Conservation (phyloP, 92 coral and sea anemone species). For the Parazoanthus atlanticus region DNA sequence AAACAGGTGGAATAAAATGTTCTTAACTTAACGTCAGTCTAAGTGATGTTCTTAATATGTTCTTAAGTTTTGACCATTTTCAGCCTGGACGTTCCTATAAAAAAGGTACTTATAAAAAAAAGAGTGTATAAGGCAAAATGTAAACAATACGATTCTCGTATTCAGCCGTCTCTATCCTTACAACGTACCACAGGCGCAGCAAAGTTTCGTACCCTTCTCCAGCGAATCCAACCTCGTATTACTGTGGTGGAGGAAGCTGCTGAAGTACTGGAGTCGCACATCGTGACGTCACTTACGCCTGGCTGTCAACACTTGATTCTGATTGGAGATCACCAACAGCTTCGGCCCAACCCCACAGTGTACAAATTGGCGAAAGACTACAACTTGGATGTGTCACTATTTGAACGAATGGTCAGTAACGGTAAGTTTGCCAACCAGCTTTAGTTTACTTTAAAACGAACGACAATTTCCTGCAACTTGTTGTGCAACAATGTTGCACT, state of each 20-base stretch:
- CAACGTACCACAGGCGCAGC: constrained; percentile 73
- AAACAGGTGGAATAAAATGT: no score
- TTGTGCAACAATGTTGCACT: neutral
- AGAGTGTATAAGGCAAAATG: no score
- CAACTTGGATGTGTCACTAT: constrained; percentile 82
- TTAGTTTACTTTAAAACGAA: no score
- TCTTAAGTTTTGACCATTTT: no score
- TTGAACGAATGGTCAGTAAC: constrained; percentile 79
- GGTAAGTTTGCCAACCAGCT: neutral
- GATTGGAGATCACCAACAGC: constrained; percentile 95
- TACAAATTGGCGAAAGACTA: constrained; percentile 72
- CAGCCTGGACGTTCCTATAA: no score
- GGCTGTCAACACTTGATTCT: constrained; percentile 92
- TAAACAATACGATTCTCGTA: neutral
- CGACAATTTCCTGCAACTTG: neutral
- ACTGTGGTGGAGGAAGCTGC: constrained; percentile 96
- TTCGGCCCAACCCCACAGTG: constrained; percentile 92
- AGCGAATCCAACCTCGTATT: constrained; percentile 79
- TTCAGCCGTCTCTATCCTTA: no score
- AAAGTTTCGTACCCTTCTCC: constrained; percentile 75
- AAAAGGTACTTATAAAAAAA: no score
- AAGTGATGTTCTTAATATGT: no score
- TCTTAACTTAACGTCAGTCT: no score
- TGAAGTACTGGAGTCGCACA: constrained; percentile 93
- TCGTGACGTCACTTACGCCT: constrained; percentile 82